Evolutionary conservation across 1,140 invertebrate species (phyloP), one percentile per base, ranked within the genome.

Genomic region (Aphelinus certus): DNA sequence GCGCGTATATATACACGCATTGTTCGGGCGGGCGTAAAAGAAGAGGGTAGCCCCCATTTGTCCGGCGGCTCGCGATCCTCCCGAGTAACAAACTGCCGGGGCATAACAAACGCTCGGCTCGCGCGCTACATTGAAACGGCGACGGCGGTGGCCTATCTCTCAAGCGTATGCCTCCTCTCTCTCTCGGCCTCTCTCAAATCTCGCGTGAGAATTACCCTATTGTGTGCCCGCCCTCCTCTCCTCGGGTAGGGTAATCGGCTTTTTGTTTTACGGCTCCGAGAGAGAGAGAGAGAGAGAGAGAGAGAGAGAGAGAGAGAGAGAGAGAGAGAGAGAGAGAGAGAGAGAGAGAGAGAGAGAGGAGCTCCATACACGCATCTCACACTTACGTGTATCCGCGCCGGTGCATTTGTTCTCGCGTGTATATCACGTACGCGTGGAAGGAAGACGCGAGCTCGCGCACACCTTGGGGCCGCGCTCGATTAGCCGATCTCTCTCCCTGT

Each of bases 161-260:
- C 86, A 86, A 77, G 79, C 61, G 57, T 65, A 42, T 61, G 76
- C 77, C 65, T 62, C 75, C 7, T 69, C n/a, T 56, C 53, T 65
- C 26, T 26, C 86, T 86, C 86, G 84, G 85, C 83, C 26, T 26
- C 26, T 85, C 81, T 82, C 87, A 88, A 88, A 88, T 87, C 86
- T 87, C 86, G 86, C 87, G 87, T 87, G 87, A 88, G 87, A 87
- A 88, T 88, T 87, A 87, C 86, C 86, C 87, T 84, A 88, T 88
- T 88, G 85, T 86, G 70, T 64, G 69, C 71, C 71, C 75, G 76
- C 71, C 78, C 77, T 70, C 63, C 70, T 68, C 75, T 77, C 71
- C 71, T 78, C 77, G 63, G 80, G 77, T 77, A 4, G 83, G 82
- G 84, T 86, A 88, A 87, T 88, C 86, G 86, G 85, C 86, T 87